Evolutionary conservation across 2,888 invertebrate species (phyloP).

Genomic region (Caenorhabditis afra): DNA sequence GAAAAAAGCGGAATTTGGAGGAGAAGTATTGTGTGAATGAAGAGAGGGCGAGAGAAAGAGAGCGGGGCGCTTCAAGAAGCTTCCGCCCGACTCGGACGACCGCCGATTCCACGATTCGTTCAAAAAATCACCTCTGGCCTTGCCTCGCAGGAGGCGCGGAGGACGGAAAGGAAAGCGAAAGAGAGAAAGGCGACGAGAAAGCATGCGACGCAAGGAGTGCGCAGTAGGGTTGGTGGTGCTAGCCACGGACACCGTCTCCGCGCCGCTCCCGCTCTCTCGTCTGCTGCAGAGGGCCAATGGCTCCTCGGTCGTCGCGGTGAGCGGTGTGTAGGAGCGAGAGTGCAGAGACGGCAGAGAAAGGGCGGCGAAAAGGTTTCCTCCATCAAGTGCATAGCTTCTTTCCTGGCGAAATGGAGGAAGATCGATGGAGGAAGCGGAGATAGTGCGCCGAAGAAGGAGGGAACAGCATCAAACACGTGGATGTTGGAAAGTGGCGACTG

Average conservation of each 20-base stretch:
- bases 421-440: background rate
- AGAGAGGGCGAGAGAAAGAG: background rate
- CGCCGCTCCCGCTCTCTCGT: conserved; percentile 25
- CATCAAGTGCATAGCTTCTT: conserved; percentile 43
- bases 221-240: conserved; percentile 27
- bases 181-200: conserved; percentile 3
- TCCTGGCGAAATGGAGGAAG: conserved; percentile 17
- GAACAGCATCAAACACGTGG: background rate
- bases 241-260: conserved; percentile 16
- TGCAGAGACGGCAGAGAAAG: conserved; percentile 1
- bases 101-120: background rate
- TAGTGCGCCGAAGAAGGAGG: background rate
- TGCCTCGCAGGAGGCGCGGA: background rate
- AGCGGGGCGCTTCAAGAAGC: background rate
- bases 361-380: conserved; percentile 15
- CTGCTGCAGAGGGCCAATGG: conserved; percentile 3
- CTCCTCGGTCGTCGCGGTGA: conserved; percentile 10
- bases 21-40: background rate
- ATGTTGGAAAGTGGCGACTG: background rate
- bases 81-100: background rate
- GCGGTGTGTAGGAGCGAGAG: background rate
- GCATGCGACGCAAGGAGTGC: background rate
- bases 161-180: conserved; percentile 13
- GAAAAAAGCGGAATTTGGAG: background rate
- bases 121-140: conserved; percentile 15